Evolutionary conservation across 2,113 vertebrate genomes (phyloP).

Genomic region (Phasianus colchicus): DNA sequence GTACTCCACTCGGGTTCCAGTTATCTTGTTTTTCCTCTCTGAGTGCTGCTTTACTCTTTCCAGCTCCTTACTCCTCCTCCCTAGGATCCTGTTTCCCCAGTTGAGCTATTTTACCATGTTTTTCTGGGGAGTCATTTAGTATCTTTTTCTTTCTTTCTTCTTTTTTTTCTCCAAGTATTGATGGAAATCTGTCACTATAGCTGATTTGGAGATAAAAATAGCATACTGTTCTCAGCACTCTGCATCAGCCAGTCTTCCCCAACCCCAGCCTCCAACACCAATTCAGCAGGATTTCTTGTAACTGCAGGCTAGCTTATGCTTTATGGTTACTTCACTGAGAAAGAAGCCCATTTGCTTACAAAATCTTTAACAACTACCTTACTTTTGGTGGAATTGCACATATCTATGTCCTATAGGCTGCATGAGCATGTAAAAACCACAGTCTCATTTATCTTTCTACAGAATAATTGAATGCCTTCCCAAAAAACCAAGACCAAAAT

Average conservation of each 20-base stretch:
- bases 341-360: constrained; percentile 34
- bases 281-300: constrained; percentile 2
- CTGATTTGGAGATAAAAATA: constrained; percentile 39
- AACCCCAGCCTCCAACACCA: neutral
- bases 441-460: neutral
- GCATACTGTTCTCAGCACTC: constrained; percentile 10
- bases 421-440: neutral
- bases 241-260: neutral
- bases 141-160: neutral
- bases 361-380: constrained; percentile 29
- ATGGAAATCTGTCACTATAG: constrained; percentile 21
- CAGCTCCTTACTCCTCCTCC: neutral
- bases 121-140: neutral
- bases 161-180: neutral
- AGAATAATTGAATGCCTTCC: neutral
- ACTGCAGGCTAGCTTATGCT: constrained; percentile 36
- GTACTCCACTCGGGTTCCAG: neutral
- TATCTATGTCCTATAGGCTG: neutral
- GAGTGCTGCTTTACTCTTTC: constrained; percentile 11
- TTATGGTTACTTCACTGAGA: constrained; percentile 37
- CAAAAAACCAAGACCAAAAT: constrained; percentile 10
- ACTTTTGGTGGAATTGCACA: constrained; percentile 4
- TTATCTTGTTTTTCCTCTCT: constrained; percentile 34
- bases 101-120: constrained; percentile 3
- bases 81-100: constrained; percentile 14